phyloP scores from a whole-genome alignment of 1,140 invertebrate species.

The Monochamus saltuarius region DNA sequence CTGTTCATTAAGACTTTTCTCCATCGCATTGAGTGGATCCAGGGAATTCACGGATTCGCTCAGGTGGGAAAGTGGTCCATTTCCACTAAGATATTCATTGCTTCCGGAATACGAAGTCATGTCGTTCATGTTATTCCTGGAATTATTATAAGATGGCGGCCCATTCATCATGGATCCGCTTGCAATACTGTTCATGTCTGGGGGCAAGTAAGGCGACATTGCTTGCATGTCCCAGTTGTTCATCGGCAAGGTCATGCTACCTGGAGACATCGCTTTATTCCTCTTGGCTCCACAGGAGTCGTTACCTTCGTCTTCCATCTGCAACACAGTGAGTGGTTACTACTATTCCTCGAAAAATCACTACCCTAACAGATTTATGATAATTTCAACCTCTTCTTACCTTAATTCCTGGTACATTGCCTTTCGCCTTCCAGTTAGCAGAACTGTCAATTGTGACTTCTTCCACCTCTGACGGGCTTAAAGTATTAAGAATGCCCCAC shows the following conservation, averaged over 20 bases:
- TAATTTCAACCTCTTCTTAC: constrained; percentile 44
- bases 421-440: constrained; percentile 90
- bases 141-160: constrained; percentile 59
- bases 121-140: constrained; percentile 47
- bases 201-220: constrained; percentile 86
- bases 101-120: constrained; percentile 46
- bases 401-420: constrained; percentile 60
- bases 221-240: constrained; percentile 92
- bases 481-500: constrained; percentile 88
- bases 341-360: too few relatives aligned
- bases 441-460: constrained; percentile 92
- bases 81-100: constrained; percentile 64
- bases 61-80: constrained; percentile 73
- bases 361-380: background rate
- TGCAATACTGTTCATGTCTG: constrained; percentile 89
- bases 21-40: constrained; percentile 88
- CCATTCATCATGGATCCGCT: constrained; percentile 83
- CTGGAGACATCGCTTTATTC: constrained; percentile 90
- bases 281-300: constrained; percentile 55
- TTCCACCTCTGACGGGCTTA: constrained; percentile 78
- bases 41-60: constrained; percentile 81
- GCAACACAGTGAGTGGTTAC: too few relatives aligned
- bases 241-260: constrained; percentile 91
- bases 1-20: constrained; percentile 87
- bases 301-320: constrained; percentile 61